These are phyloP conservation scores for Microctenopoma lineatum DNA, from an alignment of 2,797 vertebrate genomes.

Conservation along the genomic window DNA sequence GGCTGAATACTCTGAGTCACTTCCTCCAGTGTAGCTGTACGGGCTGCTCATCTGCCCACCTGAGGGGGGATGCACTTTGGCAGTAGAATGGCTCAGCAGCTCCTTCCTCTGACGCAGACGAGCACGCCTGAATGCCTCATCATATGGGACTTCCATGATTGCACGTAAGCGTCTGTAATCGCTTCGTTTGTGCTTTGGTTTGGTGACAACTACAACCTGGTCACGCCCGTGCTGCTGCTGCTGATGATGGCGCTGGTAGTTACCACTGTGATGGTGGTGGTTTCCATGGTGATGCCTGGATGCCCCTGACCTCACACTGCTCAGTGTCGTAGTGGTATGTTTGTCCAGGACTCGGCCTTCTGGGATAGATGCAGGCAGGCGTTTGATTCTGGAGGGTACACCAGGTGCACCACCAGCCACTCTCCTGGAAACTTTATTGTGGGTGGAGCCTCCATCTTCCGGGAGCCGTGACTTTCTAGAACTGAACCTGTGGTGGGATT, in stretches of 20 bases:
- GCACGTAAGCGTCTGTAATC: conserved; percentile 87
- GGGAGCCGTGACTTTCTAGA: conserved; percentile 82
- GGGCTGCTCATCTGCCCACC: conserved; percentile 79
- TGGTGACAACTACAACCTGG: conserved; percentile 87
- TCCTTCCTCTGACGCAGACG: conserved; percentile 82
- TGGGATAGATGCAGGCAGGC: conserved; percentile 65
- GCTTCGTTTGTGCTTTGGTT: conserved; percentile 89
- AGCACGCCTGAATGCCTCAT: conserved; percentile 84
- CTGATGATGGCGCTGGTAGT: conserved; percentile 6
- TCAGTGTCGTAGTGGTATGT: conserved; percentile 20
- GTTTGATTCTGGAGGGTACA: conserved; percentile 74
- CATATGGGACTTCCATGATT: conserved; percentile 83
- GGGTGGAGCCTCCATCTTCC: conserved; percentile 80
- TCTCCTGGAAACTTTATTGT: conserved; percentile 82
- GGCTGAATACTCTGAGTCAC: conserved; percentile 95
- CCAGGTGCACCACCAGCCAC: not conserved
- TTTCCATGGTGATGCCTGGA: conserved; percentile 60
- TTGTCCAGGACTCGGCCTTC: conserved; percentile 75
- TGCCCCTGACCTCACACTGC: conserved; percentile 27
- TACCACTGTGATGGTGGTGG: conserved; percentile 48
- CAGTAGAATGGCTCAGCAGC: conserved; percentile 55
- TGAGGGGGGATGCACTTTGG: conserved; percentile 62
- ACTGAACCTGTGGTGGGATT: conserved; percentile 72
- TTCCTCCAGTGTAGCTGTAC: conserved; percentile 82
- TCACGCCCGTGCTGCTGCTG: conserved; percentile 79